phyloP scores from a whole-genome alignment of 2,888 invertebrate genomes.

The Sesamia inferens region DNA sequence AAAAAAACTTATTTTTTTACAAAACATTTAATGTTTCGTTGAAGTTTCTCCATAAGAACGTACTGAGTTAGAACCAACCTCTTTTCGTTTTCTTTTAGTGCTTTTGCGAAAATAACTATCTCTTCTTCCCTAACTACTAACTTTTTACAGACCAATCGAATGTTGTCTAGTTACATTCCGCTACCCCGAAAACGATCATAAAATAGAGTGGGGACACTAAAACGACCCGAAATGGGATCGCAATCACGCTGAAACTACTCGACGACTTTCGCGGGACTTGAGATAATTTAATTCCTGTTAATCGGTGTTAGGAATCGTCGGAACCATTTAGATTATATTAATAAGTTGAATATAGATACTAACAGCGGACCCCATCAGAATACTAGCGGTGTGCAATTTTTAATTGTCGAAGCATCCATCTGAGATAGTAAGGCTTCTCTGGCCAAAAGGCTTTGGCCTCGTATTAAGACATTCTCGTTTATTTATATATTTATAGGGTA shows the following conservation, averaged over 20 bases:
- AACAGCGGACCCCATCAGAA: background rate
- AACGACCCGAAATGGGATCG: constrained; percentile 48
- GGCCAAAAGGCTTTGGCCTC: no score
- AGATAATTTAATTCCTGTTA: constrained; percentile 17
- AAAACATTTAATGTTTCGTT: background rate
- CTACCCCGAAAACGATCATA: constrained; percentile 32
- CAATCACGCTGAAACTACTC: constrained; percentile 49
- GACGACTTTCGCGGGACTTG: constrained; percentile 16
- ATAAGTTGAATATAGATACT: background rate
- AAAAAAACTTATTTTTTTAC: no score
- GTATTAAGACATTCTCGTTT: no score
- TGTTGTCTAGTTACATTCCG: constrained; percentile 39
- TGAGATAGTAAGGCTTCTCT: no score
- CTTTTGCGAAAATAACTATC: constrained; percentile 10
- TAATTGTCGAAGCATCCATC: no score
- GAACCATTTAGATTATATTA: constrained; percentile 24
- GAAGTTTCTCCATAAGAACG: background rate
- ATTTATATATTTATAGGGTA: no score
- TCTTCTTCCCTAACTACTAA: constrained; percentile 28
- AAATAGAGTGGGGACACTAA: constrained; percentile 48
- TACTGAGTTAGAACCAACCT: background rate
- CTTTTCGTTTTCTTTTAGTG: constrained; percentile 7
- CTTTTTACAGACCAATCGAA: constrained; percentile 50
- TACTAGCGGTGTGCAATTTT: no score
- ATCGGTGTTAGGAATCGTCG: constrained; percentile 18